A percentile compares a stretch with the other conserved stretches of the same genome.
Evolutionary conservation across 2,888 invertebrate genomes (phyloP).

Genomic region (Eupeodes latifasciatus): DNA sequence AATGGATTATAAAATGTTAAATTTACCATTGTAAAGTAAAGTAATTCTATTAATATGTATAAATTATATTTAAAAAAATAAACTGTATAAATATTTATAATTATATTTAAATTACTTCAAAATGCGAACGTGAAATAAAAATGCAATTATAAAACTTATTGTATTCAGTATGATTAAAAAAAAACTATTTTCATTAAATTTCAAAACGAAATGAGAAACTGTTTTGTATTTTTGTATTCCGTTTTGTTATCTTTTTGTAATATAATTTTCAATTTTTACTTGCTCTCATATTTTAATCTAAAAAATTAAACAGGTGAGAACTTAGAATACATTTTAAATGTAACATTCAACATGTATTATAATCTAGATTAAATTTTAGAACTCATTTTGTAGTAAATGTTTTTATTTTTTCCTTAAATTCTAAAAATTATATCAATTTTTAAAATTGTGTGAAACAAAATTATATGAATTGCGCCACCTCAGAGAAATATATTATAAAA

Average conservation of each 20-base stretch:
- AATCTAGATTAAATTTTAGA: conserved; percentile 71
- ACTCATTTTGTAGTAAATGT: conserved; percentile 60
- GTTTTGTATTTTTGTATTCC: conserved; percentile 55
- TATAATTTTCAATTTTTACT: conserved; percentile 22
- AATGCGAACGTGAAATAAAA: conserved; percentile 54
- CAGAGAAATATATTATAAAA: conserved; percentile 69
- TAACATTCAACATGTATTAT: conserved; percentile 52
- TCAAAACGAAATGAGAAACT: conserved; percentile 19
- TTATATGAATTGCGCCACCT: conserved; percentile 73
- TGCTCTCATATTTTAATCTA: conserved; percentile 30
- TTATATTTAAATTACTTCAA: conserved; percentile 39
- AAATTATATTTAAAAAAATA: conserved; percentile 44
- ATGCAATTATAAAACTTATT: conserved; percentile 60
- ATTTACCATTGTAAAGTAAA: conserved; percentile 68
- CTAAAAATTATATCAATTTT: conserved; percentile 45
- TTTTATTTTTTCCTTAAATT: conserved; percentile 38
- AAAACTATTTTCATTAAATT: conserved; percentile 45
- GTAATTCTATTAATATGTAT: conserved; percentile 57
- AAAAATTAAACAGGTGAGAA: conserved; percentile 21
- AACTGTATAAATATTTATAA: conserved; percentile 39
- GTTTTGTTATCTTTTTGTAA: conserved; percentile 15
- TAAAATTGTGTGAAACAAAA: conserved; percentile 67
- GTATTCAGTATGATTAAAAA: conserved; percentile 53
- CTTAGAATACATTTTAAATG: conserved; percentile 38
- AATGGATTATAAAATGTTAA: conserved; percentile 34